Conservation (phyloP, 2,888 invertebrate genomes). For the Cetonia aurata region DNA sequence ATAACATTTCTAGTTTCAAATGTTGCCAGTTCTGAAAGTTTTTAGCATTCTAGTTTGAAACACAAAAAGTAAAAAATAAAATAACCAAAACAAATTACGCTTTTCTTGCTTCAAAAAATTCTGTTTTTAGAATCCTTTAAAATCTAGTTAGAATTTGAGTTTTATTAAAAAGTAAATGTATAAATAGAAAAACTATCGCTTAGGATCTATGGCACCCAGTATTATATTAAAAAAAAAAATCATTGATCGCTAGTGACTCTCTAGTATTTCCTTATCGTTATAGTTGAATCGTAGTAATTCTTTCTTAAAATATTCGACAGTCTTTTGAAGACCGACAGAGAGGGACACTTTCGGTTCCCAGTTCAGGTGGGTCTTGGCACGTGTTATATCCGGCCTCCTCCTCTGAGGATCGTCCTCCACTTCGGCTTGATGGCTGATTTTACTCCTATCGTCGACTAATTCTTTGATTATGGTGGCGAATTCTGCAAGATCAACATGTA, state of each 20-base stretch:
- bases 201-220: too few relatives aligned
- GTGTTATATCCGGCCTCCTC: conserved; percentile 91
- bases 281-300: conserved; percentile 80
- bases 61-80: too few relatives aligned
- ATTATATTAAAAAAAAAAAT: too few relatives aligned
- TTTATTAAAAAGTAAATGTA: too few relatives aligned
- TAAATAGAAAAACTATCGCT: too few relatives aligned
- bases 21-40: too few relatives aligned
- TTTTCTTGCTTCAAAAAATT: too few relatives aligned
- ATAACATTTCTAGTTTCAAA: too few relatives aligned
- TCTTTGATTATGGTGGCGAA: conserved; percentile 89
- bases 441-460: conserved; percentile 87
- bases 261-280: conserved; percentile 61
- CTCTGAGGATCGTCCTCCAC: conserved; percentile 97
- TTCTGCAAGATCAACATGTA: conserved; percentile 68
- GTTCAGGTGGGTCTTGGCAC: conserved; percentile 85
- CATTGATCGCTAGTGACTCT: conserved; percentile 3
- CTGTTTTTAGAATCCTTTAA: too few relatives aligned
- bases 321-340: conserved; percentile 88
- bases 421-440: conserved; percentile 85
- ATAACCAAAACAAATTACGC: too few relatives aligned
- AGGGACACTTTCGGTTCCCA: conserved; percentile 95
- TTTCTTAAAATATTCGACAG: conserved; percentile 93
- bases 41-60: too few relatives aligned
- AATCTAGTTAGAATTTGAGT: too few relatives aligned